A percentile compares a stretch with the other conserved stretches of the same genome.
Evolutionary conservation across 1,140 invertebrate species (phyloP).

Genomic region (Sogatella furcifera): DNA sequence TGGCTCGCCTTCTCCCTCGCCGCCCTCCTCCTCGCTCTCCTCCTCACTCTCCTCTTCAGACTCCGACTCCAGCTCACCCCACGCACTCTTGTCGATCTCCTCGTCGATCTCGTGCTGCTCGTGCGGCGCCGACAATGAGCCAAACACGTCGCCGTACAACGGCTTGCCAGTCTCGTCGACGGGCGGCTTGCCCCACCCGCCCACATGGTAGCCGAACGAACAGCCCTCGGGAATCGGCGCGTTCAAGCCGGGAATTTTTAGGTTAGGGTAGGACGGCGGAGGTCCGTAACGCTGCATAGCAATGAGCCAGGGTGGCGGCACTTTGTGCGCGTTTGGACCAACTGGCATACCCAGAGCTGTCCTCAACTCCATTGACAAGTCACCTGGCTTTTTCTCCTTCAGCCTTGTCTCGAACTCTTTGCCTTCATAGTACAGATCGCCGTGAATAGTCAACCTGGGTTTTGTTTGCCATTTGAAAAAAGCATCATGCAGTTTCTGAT

Average conservation of each 20-base stretch:
- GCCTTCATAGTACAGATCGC: slow-evolving; percentile 99
- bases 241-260: slow-evolving; percentile 91
- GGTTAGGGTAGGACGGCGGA: slow-evolving; percentile 96
- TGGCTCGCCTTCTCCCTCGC: slow-evolving; percentile 55
- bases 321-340: slow-evolving; percentile 75
- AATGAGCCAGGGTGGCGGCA: slow-evolving; percentile 98
- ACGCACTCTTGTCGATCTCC: slow-evolving; percentile 82
- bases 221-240: slow-evolving; percentile 92
- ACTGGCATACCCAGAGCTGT: slow-evolving; percentile 98
- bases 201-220: slow-evolving; percentile 97
- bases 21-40: slow-evolving; percentile 67
- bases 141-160: slow-evolving; percentile 98
- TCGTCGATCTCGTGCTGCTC: slow-evolving; percentile 69
- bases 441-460: slow-evolving; percentile 81
- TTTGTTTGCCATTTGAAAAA: slow-evolving; percentile 99
- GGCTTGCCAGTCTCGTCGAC: slow-evolving; percentile 97
- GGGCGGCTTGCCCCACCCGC: slow-evolving; percentile 99
- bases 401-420: slow-evolving; percentile 98
- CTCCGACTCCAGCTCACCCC: slow-evolving; percentile 96
- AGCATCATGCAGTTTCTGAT: slow-evolving; percentile 98
- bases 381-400: slow-evolving; percentile 95
- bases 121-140: slow-evolving; percentile 52
- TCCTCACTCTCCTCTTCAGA: slow-evolving; percentile 86
- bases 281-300: slow-evolving; percentile 99
- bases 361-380: slow-evolving; percentile 88